Evolutionary conservation across 2,888 invertebrate genomes (phyloP).

Genomic region (Leucophenga montana): DNA sequence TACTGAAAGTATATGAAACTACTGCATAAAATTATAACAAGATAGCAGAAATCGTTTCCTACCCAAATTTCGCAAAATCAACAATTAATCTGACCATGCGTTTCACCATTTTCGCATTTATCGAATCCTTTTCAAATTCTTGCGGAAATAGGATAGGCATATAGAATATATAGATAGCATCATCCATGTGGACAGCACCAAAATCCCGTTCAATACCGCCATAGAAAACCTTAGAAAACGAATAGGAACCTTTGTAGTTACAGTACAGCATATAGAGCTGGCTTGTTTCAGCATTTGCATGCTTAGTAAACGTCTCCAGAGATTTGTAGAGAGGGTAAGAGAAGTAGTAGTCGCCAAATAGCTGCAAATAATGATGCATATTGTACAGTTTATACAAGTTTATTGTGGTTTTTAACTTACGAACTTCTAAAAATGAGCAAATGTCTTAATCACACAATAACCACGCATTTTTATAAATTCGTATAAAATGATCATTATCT

Average conservation of each 20-base stretch:
- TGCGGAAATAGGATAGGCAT: slow-evolving; percentile 68
- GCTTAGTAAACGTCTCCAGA: slow-evolving; percentile 43
- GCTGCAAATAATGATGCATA: slow-evolving; percentile 61
- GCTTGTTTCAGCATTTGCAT: slow-evolving; percentile 34
- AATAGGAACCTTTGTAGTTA: slow-evolving; percentile 71
- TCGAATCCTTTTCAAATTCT: slow-evolving; percentile 56
- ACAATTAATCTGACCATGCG: slow-evolving; percentile 71
- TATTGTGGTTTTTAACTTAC: too few species aligned
- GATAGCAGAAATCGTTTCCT: slow-evolving; percentile 36
- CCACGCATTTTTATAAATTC: too few species aligned
- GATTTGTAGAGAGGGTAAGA: slow-evolving; percentile 71
- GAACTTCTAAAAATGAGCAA: too few species aligned
- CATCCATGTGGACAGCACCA: slow-evolving; percentile 74
- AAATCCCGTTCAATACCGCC: slow-evolving; percentile 42
- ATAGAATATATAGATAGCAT: slow-evolving; percentile 74
- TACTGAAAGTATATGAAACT: slow-evolving; percentile 26
- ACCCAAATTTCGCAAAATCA: slow-evolving; percentile 74
- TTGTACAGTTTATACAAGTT: too few species aligned
- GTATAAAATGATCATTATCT: slow-evolving; percentile 7
- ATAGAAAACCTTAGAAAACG: slow-evolving; percentile 64
- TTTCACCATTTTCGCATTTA: slow-evolving; percentile 68
- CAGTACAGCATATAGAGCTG: slow-evolving; percentile 73
- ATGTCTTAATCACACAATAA: too few species aligned
- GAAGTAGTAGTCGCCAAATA: slow-evolving; percentile 74
- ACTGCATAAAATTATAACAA: not conserved